phyloP scores from a whole-genome alignment of 2,113 vertebrate species.

The Catharus bicknelli region DNA sequence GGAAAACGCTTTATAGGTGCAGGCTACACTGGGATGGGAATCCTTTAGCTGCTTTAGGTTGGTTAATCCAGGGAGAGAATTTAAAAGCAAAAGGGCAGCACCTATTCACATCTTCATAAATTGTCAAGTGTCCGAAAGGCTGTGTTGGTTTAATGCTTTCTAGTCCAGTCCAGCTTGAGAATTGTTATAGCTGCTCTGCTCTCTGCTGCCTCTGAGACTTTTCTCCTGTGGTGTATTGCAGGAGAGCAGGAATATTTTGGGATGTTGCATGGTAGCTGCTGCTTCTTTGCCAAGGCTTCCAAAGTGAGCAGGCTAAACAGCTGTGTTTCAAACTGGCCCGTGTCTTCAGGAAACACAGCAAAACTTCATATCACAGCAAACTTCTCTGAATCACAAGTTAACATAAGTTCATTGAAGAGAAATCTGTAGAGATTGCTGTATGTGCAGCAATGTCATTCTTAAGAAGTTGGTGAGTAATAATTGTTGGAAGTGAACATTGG shows the following conservation, averaged over 20 bases:
- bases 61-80: not conserved
- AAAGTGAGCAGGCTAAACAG: not conserved
- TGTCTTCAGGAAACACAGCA: not conserved
- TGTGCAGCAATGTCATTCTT: not conserved
- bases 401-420: accelerated
- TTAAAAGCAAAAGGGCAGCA: not conserved
- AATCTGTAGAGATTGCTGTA: not conserved
- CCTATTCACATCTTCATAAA: not conserved
- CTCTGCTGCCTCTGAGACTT: not conserved
- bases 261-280: not conserved
- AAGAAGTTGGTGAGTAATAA: not conserved
- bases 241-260: not conserved
- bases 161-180: not conserved
- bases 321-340: accelerated
- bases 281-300: not conserved
- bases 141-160: not conserved
- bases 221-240: not conserved
- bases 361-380: not conserved
- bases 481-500: not conserved
- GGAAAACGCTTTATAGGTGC: not conserved
- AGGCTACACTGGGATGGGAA: not conserved
- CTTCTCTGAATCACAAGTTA: not conserved
- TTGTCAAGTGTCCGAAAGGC: not conserved
- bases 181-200: not conserved
- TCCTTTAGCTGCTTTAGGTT: not conserved